Evolutionary conservation across 2,797 vertebrate genomes (phyloP), one percentile per base, ranked within the genome.

Genomic region (Sternarchorhynchus goeldii): DNA sequence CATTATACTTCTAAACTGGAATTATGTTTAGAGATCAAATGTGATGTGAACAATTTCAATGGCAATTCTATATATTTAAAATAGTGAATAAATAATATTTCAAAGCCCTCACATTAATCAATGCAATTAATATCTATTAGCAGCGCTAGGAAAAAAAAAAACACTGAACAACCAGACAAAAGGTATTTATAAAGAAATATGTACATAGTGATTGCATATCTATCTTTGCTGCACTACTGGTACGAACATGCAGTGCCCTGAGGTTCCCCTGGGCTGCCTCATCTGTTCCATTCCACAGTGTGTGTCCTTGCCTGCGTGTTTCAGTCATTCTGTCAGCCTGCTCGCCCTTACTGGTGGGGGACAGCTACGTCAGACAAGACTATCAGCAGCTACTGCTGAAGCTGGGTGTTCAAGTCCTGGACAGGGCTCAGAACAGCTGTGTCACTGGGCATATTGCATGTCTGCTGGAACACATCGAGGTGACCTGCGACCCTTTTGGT

Each of bases 21-120:
- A 69, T 7, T 17, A 17, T 3, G 0, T 69, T 6, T 55, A 55
- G 0, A 31, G 45, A 55, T 5, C 66, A 69, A 55, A 55, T 55
- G 45, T 69, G 67, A 12, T 68, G 6, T 65, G 72, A n/a, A 73
- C 45, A 50, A 50, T 50, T 66, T 65, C 57, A 10, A 73, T 55
- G 18, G 41, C 32, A 20, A 20, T 63, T 63, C 17, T 31, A 56
- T 55, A 56, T 16, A 31, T 83, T 78, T 71, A 84, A 75, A 85
- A 82, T 85, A 83, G 82, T 71, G 81, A 81, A 86, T 83, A 64
- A 85, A 90, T 87, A 85, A 76, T 88, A 84, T 90, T 82, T 88
- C 88, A 79, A 90, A 89, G 86, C 88, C 88, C 88, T 87, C 85
- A 82, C 89, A 90, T 85, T 89, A 87, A 89, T 92, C 89, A 89